These are phyloP conservation scores for Colinus virginianus DNA, from an alignment of 2,113 vertebrate species.

Conservation along the genomic window DNA sequence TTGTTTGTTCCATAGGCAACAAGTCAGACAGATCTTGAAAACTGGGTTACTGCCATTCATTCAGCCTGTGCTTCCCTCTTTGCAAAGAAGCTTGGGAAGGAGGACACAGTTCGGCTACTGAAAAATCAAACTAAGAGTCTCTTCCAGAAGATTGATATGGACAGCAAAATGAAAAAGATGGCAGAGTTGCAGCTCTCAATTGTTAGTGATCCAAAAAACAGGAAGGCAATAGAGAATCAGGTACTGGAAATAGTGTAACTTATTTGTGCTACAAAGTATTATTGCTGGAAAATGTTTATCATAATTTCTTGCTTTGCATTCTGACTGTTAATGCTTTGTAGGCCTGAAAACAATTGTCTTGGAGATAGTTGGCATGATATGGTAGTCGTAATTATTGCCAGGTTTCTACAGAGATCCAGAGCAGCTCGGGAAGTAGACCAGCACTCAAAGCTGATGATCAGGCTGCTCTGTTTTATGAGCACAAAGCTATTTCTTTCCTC, in stretches of 20 bases:
- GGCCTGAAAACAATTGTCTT: background rate
- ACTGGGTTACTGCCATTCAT: constrained; percentile 97
- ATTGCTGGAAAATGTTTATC: background rate
- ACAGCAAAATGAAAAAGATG: constrained; percentile 99
- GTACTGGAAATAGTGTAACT: constrained; percentile 60
- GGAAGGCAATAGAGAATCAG: constrained; percentile 98
- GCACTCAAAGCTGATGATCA: background rate
- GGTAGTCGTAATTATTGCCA: background rate
- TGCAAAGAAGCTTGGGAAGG: constrained; percentile 94
- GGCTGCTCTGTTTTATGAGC: background rate
- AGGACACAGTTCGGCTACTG: constrained; percentile 91
- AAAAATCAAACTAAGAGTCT: constrained; percentile 89
- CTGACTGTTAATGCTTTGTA: background rate
- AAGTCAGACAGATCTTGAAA: constrained; percentile 97
- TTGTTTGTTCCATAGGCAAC: constrained; percentile 82
- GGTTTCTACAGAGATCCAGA: background rate
- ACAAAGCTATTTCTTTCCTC: background rate
- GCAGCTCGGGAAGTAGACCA: background rate
- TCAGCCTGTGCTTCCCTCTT: constrained; percentile 95
- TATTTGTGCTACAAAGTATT: background rate
- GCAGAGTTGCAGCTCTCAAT: constrained; percentile 93
- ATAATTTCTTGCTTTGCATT: background rate
- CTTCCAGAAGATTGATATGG: constrained; percentile 98
- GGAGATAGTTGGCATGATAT: background rate
- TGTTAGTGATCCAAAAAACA: constrained; percentile 91